Evolutionary conservation across 2,797 vertebrate genomes (phyloP), one percentile per base, ranked within the genome.

Genomic region (Eremophila alpestris): DNA sequence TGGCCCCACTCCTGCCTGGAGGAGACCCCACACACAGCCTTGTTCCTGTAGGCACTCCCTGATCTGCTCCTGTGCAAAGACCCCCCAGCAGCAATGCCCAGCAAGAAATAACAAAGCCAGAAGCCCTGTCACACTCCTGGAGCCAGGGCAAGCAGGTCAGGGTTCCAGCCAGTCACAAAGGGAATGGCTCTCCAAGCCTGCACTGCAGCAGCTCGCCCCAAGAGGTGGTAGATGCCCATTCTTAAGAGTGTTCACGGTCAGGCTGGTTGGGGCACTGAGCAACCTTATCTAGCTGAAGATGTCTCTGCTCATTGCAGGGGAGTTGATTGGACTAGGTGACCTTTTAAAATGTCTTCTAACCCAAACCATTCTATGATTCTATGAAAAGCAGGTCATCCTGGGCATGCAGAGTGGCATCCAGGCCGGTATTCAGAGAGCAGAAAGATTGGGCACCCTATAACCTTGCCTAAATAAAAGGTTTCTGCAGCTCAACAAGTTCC

Each of bases 1-100:
- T 20, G 23, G 13, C 49, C n/a, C 40, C 0, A 0, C 46, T 79
- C 21, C 40, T 5, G 11, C 41, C 34, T 4, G 5, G n/a, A 76
- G 41, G 30, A 5, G n/a, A n/a, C 36, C 34, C 29, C 56, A 8
- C 60, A 23, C 26, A 11, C 18, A 54, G 26, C 30, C 48, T 34
- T 27, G 26, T 17, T 81, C 21, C 29, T 7, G 5, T 38, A 21
- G 26, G 54, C 4, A 3, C 23, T 55, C 27, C 51, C 43, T 56
- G 63, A 83, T 19, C 45, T 2, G 4, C 45, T 55, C 30, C 60
- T 20, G 15, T 3, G 2, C 43, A 49, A 78, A 77, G 26, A 13
- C 11, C 65, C 8, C 21, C 9, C 55, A 13, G 52, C 58, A 75
- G 73, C 11, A 16, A 51, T 10, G 29, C 13, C 45, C 46, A 51